Percentiles rank a stretch among this genome's conserved stretches.
Conservation (phyloP, 2,888 invertebrate species). For the Caenorhabditis wallacei region DNA sequence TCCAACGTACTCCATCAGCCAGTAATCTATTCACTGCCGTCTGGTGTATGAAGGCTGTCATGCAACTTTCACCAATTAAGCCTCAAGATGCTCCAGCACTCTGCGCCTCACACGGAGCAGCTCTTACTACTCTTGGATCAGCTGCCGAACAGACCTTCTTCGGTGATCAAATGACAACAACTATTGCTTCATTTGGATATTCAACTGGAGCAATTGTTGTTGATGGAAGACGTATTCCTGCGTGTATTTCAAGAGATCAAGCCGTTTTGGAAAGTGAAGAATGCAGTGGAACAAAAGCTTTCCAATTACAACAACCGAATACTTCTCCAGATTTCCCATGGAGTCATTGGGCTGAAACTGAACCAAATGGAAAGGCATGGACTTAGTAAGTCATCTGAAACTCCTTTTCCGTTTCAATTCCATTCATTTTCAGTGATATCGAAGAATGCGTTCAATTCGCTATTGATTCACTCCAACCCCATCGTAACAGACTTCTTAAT, state of each 20-base stretch:
- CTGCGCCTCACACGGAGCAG: constrained; percentile 7
- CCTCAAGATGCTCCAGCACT: not conserved
- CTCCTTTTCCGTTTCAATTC: not conserved
- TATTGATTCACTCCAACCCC: not conserved
- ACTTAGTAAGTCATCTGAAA: constrained; percentile 21
- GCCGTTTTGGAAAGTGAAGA: constrained; percentile 12
- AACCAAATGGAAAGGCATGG: constrained; percentile 38
- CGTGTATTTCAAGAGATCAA: constrained; percentile 8
- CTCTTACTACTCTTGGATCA: constrained; percentile 6
- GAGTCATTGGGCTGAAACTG: constrained; percentile 20
- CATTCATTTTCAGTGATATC: constrained; percentile 37
- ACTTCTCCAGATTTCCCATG: constrained; percentile 16
- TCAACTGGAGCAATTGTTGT: constrained; percentile 24
- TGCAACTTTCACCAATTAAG: constrained; percentile 15
- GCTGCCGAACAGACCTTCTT: not conserved
- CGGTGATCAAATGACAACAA: not conserved
- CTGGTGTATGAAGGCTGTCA: constrained; percentile 30
- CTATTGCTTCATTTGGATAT: not conserved
- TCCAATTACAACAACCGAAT: constrained; percentile 1
- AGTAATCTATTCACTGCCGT: not conserved
- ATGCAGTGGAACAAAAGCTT: constrained; percentile 6
- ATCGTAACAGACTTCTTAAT: constrained; percentile 16
- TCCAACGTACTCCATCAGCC: not conserved
- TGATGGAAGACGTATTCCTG: constrained; percentile 26
- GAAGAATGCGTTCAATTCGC: constrained; percentile 42